phyloP scores from a whole-genome alignment of 2,113 vertebrate genomes.

The Lanius ludovicianus region DNA sequence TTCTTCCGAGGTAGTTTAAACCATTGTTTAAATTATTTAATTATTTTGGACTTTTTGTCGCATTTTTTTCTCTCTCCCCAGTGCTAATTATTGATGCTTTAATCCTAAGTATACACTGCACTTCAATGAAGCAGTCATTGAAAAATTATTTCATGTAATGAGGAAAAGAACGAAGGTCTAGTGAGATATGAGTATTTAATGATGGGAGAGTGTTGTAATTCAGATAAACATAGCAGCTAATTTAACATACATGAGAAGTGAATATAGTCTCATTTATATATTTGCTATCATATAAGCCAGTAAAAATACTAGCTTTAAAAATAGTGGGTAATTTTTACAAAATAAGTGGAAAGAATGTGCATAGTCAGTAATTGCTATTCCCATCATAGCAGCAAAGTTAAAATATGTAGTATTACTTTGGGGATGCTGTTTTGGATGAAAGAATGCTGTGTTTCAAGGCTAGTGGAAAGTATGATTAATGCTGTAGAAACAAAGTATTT shows the following conservation, averaged over 20 bases:
- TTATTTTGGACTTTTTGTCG: not conserved
- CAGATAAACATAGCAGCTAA: not conserved
- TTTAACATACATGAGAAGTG: not conserved
- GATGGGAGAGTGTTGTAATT: not conserved
- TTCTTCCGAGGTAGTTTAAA: not conserved
- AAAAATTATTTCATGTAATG: not conserved
- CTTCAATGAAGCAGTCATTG: not conserved
- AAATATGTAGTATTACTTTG: conserved; percentile 22
- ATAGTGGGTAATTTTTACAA: not conserved
- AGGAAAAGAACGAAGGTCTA: not conserved
- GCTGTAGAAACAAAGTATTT: conserved; percentile 39
- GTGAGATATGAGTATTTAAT: not conserved
- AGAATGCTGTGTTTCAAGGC: conserved; percentile 28
- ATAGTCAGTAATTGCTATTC: not conserved
- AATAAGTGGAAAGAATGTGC: not conserved
- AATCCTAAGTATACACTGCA: not conserved
- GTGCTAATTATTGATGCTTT: not conserved
- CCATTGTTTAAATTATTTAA: not conserved
- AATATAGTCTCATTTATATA: not conserved
- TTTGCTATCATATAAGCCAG: not conserved
- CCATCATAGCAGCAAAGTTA: not conserved
- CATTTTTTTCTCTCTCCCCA: not conserved
- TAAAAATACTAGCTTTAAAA: not conserved
- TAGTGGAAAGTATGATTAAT: conserved; percentile 37
- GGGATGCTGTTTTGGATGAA: conserved; percentile 30